These are phyloP conservation scores for Squalus acanthias DNA, from an alignment of 2,797 vertebrate genomes.

Conservation along the genomic window DNA sequence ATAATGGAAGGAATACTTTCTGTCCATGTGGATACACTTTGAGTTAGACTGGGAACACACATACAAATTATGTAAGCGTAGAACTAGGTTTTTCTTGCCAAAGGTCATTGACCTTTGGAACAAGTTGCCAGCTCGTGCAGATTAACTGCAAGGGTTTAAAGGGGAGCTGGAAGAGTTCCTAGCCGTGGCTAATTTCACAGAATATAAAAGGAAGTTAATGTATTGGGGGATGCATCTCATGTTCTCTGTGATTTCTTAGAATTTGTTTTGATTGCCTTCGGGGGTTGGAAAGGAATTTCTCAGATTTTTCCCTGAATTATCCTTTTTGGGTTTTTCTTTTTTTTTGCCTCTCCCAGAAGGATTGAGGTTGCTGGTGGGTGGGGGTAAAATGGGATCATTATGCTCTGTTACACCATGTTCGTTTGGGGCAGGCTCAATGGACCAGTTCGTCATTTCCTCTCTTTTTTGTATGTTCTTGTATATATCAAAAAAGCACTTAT, in stretches of 20 bases:
- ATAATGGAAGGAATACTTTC: neutral
- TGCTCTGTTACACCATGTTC: too few relatives aligned
- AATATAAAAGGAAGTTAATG: neutral
- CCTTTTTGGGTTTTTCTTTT: too few relatives aligned
- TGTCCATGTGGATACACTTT: neutral
- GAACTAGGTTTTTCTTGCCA: neutral
- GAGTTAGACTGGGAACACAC: neutral
- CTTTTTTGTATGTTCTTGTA: neutral
- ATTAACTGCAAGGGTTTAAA: neutral
- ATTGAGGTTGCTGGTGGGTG: too few relatives aligned
- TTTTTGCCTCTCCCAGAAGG: too few relatives aligned
- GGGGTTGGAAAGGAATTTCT: too few relatives aligned
- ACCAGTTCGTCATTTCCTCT: neutral
- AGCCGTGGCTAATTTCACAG: neutral
- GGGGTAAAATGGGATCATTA: too few relatives aligned
- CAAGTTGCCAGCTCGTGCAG: neutral
- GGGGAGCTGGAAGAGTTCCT: neutral
- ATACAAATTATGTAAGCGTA: neutral
- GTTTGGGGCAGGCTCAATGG: too few relatives aligned
- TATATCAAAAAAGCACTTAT: neutral
- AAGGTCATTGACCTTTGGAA: neutral
- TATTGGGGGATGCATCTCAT: neutral
- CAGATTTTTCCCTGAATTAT: too few relatives aligned
- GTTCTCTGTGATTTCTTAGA: neutral
- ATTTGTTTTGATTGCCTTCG: too few relatives aligned